phyloP scores from a whole-genome alignment of 1,140 invertebrate genomes.

The Amyelois transitella region DNA sequence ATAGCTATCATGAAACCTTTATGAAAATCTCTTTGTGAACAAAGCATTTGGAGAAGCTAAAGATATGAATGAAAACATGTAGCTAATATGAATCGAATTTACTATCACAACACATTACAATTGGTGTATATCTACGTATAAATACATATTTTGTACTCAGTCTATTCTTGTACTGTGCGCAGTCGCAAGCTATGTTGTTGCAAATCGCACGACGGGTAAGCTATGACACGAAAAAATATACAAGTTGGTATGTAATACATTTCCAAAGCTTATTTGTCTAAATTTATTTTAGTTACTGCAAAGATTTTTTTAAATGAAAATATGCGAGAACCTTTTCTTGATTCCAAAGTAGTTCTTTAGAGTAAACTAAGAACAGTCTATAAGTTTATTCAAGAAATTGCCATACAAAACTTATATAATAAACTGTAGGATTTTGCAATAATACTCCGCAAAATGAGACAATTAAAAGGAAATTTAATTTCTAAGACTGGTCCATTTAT shows the following conservation, averaged over 20 bases:
- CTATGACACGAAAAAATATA: neutral
- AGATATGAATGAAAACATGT: neutral
- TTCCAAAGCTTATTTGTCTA: neutral
- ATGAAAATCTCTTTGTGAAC: too few species aligned
- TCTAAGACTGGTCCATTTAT: too few species aligned
- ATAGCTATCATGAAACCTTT: too few species aligned
- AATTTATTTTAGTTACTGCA: neutral
- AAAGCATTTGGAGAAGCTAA: neutral
- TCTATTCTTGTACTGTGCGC: constrained; percentile 32
- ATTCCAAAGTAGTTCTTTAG: too few species aligned
- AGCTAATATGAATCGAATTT: constrained; percentile 25
- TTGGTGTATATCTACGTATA: constrained; percentile 35
- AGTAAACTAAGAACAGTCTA: too few species aligned
- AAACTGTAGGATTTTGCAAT: too few species aligned
- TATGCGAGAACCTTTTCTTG: too few species aligned
- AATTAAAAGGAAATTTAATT: too few species aligned
- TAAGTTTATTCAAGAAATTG: too few species aligned
- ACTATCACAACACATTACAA: constrained; percentile 40
- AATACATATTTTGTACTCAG: constrained; percentile 47
- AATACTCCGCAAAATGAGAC: too few species aligned
- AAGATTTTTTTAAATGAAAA: neutral
- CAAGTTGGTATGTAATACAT: neutral
- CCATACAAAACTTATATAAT: too few species aligned
- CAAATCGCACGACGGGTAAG: neutral
- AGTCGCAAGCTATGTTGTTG: constrained; percentile 6